Evolutionary conservation across 2,888 invertebrate genomes (phyloP).

Genomic region (Cartodere bifasciata): DNA sequence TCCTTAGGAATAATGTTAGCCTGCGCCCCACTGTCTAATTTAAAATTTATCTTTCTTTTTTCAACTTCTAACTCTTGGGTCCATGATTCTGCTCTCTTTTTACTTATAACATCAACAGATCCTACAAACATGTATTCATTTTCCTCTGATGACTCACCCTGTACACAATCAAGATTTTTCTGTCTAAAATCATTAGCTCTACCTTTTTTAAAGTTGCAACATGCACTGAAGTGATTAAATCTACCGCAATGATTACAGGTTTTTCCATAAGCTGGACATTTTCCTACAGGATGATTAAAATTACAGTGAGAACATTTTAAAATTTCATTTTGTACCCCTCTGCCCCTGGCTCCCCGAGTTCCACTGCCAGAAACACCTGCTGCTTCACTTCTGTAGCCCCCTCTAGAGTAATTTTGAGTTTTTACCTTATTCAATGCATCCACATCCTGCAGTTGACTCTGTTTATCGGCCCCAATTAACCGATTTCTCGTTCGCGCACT

Average conservation of each 20-base stretch:
- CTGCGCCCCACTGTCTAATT: conserved; percentile 4
- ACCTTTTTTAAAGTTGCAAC: no score
- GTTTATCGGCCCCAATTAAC: conserved; percentile 4
- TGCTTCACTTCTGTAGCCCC: no score
- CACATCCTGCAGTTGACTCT: neutral
- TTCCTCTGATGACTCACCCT: no score
- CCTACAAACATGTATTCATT: no score
- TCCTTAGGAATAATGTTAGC: conserved; percentile 2
- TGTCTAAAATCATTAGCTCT: neutral
- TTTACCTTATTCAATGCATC: no score
- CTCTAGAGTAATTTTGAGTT: no score
- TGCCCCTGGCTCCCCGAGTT: no score
- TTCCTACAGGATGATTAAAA: conserved; percentile 1
- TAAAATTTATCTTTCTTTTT: conserved; percentile 3
- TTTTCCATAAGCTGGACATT: conserved; percentile 5
- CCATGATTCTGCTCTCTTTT: no score
- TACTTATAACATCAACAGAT: no score
- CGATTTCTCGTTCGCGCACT: conserved; percentile 1
- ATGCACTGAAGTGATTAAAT: conserved; percentile 3
- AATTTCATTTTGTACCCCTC: no score
- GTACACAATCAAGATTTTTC: neutral
- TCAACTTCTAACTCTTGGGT: conserved; percentile 5
- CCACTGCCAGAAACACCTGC: no score
- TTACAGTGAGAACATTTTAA: no score
- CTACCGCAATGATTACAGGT: conserved; percentile 5